Evolutionary conservation across 1,140 invertebrate species (phyloP), one percentile per base, ranked within the genome.

Genomic region (fruit fly (Drosophila melanogaster)): DNA sequence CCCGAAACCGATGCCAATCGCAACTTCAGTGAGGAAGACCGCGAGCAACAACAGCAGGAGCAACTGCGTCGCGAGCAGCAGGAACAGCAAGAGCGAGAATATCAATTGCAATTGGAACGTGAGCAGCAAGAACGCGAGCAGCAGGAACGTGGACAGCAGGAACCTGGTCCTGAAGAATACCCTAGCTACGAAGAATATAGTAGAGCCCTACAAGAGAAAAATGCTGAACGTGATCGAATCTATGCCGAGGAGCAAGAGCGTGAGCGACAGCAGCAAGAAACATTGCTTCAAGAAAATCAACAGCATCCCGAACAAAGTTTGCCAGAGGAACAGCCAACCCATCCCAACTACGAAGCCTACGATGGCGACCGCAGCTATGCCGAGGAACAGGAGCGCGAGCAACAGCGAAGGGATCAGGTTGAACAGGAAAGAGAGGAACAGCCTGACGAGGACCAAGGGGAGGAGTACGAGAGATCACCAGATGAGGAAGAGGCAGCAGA

Each of bases 241-340:
- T 61, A 62, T 4, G 61, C 46, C 24, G 81, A 80, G 6, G 64
- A 51, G 40, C 44, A 47, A 7, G 61, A 54, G 2, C 46, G 59
- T 0, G 70, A 70, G 14, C 47, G 58, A 17, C 49, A 67, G 12
- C 57, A 17, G 0, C 24, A 44, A 0, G 67, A 49, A 24, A 30
- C 62, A 15, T 26, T 55, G 14, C 67, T 50, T 8, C 38, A 43
- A 17, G 67, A 79, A 22, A 22, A 55, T n/a, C 33, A 57, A 7
- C 41, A 30, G 24, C 5, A 35, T 0, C 40, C 35, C 8, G 26
- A 50, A 0, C 66, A 19, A 17, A n/a, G 47, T 37, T 17, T 17
- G 1, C 59, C 56, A 6, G 46, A 50, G 15, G 46, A 38, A 19
- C 24, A 8, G 8, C 37, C 26, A 8, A 12, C 22, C 8, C 49